Conservation (phyloP, 2,113 vertebrate species). For the Chaetura pelagica region DNA sequence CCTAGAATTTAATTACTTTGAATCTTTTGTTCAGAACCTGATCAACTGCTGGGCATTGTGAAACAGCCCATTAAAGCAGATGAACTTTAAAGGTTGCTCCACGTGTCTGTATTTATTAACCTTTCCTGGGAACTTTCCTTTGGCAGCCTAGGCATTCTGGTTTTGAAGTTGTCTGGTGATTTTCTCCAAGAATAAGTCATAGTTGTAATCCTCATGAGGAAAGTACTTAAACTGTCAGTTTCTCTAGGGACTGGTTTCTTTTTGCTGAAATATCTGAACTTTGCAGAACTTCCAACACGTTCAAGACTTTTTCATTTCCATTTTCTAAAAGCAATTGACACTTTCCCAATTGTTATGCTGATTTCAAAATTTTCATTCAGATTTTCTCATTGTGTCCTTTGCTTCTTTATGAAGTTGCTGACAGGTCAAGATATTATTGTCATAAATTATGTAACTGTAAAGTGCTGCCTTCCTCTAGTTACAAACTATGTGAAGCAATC, state of each 20-base stretch:
- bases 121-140: neutral
- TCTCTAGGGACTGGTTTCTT: neutral
- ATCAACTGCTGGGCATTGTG: neutral
- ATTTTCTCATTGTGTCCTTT: neutral
- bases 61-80: neutral
- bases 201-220: neutral
- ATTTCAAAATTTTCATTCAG: neutral
- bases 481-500: neutral
- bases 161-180: neutral
- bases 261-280: neutral
- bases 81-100: neutral
- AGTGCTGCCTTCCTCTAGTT: neutral
- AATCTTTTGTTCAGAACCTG: neutral
- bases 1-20: neutral
- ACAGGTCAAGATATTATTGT: neutral
- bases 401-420: neutral
- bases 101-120: neutral
- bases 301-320: neutral
- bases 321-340: neutral
- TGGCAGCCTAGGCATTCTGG: neutral
- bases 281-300: neutral
- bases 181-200: neutral
- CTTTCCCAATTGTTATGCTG: neutral
- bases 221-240: neutral
- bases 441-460: neutral